A percentile compares a stretch with the other conserved stretches of the same genome.
These are phyloP conservation scores for Rosalia funebris DNA, from an alignment of 2,888 invertebrate species.

Conservation along the genomic window DNA sequence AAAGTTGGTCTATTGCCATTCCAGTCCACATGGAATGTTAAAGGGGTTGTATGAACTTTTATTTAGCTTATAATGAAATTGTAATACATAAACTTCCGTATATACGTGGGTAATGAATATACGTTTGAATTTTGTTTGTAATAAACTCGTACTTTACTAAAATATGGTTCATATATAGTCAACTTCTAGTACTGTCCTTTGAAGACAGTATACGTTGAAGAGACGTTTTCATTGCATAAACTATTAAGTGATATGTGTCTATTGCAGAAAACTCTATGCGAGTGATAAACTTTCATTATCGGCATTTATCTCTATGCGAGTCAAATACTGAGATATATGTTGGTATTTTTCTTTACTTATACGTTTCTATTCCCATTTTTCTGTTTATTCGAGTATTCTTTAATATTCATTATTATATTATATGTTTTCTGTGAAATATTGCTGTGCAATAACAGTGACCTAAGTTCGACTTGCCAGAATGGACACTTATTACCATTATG, in stretches of 20 bases:
- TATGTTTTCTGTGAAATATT: background rate
- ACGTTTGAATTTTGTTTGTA: too few relatives aligned
- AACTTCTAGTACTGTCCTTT: background rate
- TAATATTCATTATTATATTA: background rate
- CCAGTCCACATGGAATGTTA: too few relatives aligned
- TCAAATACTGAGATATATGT: too few relatives aligned
- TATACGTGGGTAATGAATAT: too few relatives aligned
- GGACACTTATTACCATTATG: too few relatives aligned
- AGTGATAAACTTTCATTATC: background rate
- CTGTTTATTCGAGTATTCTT: background rate
- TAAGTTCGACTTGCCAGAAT: background rate
- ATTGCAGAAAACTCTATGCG: background rate
- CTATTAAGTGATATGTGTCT: background rate
- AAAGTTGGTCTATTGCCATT: too few relatives aligned
- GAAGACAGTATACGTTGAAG: background rate
- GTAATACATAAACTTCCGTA: too few relatives aligned
- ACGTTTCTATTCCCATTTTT: too few relatives aligned
- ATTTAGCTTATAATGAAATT: too few relatives aligned
- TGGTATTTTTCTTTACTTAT: too few relatives aligned
- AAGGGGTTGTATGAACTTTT: too few relatives aligned
- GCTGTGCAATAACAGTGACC: background rate
- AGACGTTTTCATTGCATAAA: background rate
- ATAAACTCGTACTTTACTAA: background rate
- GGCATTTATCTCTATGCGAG: too few relatives aligned
- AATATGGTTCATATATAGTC: background rate